Evolutionary conservation across 2,888 invertebrate species (phyloP), one percentile per base, ranked within the genome.

Genomic region (Macroteleia sp.): DNA sequence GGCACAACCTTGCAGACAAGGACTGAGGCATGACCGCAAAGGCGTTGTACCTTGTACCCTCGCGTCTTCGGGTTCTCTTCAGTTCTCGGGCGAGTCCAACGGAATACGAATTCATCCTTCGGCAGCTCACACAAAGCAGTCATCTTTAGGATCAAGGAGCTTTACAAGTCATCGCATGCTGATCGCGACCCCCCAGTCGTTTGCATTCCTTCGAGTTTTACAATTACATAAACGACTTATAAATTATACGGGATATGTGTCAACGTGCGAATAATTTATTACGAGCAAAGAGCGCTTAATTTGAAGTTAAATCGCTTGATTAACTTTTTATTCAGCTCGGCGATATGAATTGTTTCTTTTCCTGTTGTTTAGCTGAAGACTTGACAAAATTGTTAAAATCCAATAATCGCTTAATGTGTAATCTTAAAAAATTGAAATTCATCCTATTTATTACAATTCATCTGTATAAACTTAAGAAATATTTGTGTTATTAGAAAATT

Each of bases 91-190:
- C 56, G 52, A 52, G 52, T 46, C 36, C 44, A 17, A 44, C 32
- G 48, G 48, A 54, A 44, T 67, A 54, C 54, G 67, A 69, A 61
- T 69, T 62, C 69, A 76, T 76, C 69, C 75, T 76, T 76, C 56
- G 73, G 50, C 62, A 42, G 36, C 8, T 36, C 36, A 34, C 54
- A 16, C 59, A 54, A 67, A 67, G 59, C 74, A 41, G 44, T 48
- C 74, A 52, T 64, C 73, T 73, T 64, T 30, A 22, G 62, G 73
- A 73, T 62, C 61, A 71, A 54, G 61, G 52, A 41, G 73, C 57
- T 64, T 70, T 50, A 48, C 73, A 34, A 73, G 62, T 64, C 73
- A 64, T 73, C 41, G 64, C 67, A n/a, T n/a, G n/a, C n/a, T 42
- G 39, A 66, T 66, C 71, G 14, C 71, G 48, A 44, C 20, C 32